These are phyloP conservation scores for Leptocoma aspasia DNA, from an alignment of 2,113 vertebrate genomes.

Conservation along the genomic window DNA sequence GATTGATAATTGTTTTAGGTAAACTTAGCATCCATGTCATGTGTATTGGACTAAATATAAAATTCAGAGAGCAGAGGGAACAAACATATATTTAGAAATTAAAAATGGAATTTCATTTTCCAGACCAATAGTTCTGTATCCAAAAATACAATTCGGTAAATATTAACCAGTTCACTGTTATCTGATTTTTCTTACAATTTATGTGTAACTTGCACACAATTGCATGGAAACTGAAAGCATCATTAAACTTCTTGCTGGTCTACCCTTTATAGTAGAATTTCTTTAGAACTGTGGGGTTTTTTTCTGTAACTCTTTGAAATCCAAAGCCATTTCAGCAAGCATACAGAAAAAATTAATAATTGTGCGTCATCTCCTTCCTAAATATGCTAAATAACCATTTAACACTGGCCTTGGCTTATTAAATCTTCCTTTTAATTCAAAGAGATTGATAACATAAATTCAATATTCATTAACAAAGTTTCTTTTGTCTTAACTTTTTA, in stretches of 20 bases:
- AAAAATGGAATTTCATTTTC: slow-evolving; percentile 41
- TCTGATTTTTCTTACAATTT: background rate
- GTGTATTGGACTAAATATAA: slow-evolving; percentile 45
- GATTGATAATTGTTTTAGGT: slow-evolving; percentile 40
- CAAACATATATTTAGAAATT: slow-evolving; percentile 43
- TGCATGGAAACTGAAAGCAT: background rate
- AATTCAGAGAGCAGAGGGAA: background rate
- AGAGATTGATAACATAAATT: background rate
- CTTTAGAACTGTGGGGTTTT: background rate
- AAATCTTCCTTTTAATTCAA: background rate
- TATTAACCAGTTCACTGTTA: slow-evolving; percentile 10
- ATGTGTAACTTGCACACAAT: background rate
- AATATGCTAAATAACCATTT: background rate
- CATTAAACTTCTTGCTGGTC: background rate
- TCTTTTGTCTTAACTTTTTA: background rate
- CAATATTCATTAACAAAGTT: background rate
- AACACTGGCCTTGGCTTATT: background rate
- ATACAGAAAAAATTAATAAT: background rate
- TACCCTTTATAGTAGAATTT: background rate
- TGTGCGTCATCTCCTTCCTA: background rate
- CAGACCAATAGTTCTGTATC: background rate
- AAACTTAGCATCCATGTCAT: slow-evolving; percentile 42
- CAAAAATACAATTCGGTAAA: background rate
- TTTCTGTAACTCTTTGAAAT: background rate
- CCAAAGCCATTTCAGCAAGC: background rate